phyloP scores from a whole-genome alignment of 2,888 invertebrate species.

The Cactoblastis cactorum region DNA sequence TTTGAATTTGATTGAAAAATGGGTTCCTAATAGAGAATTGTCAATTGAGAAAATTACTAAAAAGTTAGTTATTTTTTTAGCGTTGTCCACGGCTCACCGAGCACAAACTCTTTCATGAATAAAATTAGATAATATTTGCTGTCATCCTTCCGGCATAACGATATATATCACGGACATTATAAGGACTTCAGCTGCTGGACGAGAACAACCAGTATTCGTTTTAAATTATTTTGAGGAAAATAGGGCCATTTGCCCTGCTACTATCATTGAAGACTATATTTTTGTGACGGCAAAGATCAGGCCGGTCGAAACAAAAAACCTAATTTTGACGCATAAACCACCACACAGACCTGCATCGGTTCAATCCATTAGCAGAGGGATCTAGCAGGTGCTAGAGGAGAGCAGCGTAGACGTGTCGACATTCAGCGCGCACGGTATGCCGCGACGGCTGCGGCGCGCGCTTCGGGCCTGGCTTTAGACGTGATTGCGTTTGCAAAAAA shows the following conservation, averaged over 20 bases:
- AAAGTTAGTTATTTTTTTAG: slow-evolving; percentile 15
- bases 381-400: slow-evolving; percentile 8
- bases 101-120: slow-evolving; percentile 20
- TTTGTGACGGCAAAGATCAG: background rate
- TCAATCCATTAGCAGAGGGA: slow-evolving; percentile 18
- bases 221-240: background rate
- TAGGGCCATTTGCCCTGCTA: slow-evolving; percentile 13
- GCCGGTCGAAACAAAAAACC: background rate
- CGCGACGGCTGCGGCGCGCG: slow-evolving; percentile 20
- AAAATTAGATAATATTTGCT: slow-evolving; percentile 16
- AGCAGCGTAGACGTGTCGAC: slow-evolving; percentile 16
- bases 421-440: slow-evolving; percentile 21
- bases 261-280: slow-evolving; percentile 5
- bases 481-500: no score
- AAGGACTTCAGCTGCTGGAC: slow-evolving; percentile 19
- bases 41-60: slow-evolving; percentile 9
- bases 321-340: slow-evolving; percentile 14
- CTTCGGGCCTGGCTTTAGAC: no score
- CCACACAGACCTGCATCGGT: slow-evolving; percentile 15
- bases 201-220: slow-evolving; percentile 11
- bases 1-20: slow-evolving; percentile 9
- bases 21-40: background rate
- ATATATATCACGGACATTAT: slow-evolving; percentile 20
- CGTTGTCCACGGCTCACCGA: slow-evolving; percentile 19
- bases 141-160: slow-evolving; percentile 13